Evolutionary conservation across 2,113 vertebrate genomes (phyloP).

Genomic region (Spermophilus dauricus): DNA sequence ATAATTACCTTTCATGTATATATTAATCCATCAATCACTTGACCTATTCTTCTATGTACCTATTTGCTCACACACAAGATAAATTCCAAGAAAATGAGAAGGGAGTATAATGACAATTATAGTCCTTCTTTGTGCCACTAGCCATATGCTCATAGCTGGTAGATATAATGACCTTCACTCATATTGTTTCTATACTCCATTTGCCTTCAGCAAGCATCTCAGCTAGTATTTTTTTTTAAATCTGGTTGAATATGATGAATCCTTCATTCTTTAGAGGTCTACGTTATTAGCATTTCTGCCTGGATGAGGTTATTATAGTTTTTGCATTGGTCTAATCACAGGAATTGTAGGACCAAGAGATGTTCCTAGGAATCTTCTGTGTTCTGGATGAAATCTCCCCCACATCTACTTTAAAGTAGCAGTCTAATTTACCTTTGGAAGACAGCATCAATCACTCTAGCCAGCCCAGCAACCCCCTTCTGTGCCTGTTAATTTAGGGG

Average conservation of each 20-base stretch:
- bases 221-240: background rate
- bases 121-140: background rate
- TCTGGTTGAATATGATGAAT: background rate
- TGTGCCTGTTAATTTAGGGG: background rate
- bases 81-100: background rate
- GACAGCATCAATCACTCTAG: background rate
- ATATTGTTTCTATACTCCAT: accelerated
- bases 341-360: background rate
- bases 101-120: background rate
- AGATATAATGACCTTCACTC: background rate
- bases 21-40: background rate
- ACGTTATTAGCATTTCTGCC: background rate
- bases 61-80: background rate
- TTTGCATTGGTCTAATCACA: background rate
- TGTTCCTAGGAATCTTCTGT: accelerated
- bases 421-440: background rate
- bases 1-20: background rate
- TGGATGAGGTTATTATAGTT: background rate
- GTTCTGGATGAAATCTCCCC: background rate
- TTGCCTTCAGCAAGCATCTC: background rate
- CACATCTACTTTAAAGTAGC: background rate
- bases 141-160: background rate
- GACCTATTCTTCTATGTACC: background rate
- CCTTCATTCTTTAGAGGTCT: background rate
- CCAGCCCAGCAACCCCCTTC: too few relatives aligned